Conservation (phyloP, 2,113 vertebrate genomes). For the Entelurus aequoreus region DNA sequence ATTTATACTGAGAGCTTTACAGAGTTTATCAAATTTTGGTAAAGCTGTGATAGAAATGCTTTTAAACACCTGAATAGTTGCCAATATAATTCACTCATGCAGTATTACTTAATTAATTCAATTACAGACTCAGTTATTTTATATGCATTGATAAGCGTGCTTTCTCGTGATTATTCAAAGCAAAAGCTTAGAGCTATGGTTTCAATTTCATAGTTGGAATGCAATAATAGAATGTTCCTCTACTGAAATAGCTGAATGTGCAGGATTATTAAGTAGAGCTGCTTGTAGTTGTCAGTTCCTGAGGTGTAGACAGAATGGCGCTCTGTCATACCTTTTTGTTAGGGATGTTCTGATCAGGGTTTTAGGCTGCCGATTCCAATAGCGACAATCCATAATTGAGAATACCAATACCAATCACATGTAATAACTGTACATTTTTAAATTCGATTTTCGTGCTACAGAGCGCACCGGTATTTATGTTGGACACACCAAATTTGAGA, state of each 20-base stretch:
- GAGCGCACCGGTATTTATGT: too few species aligned
- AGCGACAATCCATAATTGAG: too few species aligned
- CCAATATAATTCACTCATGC: too few species aligned
- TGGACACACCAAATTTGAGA: too few species aligned
- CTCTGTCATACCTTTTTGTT: not conserved
- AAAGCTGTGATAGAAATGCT: not conserved
- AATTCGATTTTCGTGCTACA: too few species aligned
- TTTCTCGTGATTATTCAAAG: not conserved
- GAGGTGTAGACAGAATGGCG: not conserved
- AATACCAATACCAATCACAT: too few species aligned
- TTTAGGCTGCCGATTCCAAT: too few species aligned
- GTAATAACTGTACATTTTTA: too few species aligned
- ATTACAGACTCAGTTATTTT: not conserved
- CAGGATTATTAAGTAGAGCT: not conserved
- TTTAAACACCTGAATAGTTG: not conserved
- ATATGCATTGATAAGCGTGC: not conserved
- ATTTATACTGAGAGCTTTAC: not conserved
- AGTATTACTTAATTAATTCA: not conserved
- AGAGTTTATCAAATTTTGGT: not conserved
- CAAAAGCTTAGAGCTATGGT: not conserved
- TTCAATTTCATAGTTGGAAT: not conserved
- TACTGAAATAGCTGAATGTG: not conserved
- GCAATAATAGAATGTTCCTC: not conserved
- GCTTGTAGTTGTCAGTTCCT: not conserved
- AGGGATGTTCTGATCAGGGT: too few species aligned